Evolutionary conservation across 2,888 invertebrate species (phyloP), one percentile per base, ranked within the genome.

Genomic region (Chrysotoxum bicinctum): DNA sequence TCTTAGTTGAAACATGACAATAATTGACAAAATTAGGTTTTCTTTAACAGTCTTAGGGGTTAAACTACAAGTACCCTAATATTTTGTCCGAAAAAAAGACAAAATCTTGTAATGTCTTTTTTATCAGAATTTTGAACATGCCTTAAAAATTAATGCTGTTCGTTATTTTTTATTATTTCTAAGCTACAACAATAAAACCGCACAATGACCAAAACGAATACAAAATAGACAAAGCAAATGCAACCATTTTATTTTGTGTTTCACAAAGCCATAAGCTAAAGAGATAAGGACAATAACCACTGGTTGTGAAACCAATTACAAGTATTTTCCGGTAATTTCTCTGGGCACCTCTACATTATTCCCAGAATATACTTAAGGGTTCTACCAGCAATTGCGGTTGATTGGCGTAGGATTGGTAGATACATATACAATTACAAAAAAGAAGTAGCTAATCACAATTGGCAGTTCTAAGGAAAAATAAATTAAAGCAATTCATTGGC

Each of bases 261-360:
- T 40, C 16, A 43, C 21, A 6, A 45, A 43, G 32, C 10, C 30
- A 60, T 21, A 26, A 62, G 32, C 50, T 58, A 40, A 43, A 8
- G 50, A 56, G 50, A 62, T 43, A 45, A 70, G 62, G n/a, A 54
- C 21, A 43, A 26, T 50, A 50, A 50, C 26, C 26, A 52, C n/a
- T 26, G 26, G 62, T 64, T 62, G 54, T 70, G 54, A 54, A 56
- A 45, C 45, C 62, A 77, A 70, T 77, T 77, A 77, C 35, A 56
- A 54, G 19, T 23, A 62, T 64, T 62, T 52, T n/a, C 43, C 7
- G 2, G 62, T 37, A 56, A 70, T 64, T 70, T 70, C 54, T 77
- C 45, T 68, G 35, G 30, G 16, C 50, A 50, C 37, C 12, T 21
- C 52, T 32, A 54, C 43, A 43, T 43, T 54, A 26, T 1, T 40